Percentiles rank a stretch among this genome's conserved stretches.
These are phyloP conservation scores for Tapirus terrestris DNA, from an alignment of 2,113 vertebrate species.

Conservation along the genomic window DNA sequence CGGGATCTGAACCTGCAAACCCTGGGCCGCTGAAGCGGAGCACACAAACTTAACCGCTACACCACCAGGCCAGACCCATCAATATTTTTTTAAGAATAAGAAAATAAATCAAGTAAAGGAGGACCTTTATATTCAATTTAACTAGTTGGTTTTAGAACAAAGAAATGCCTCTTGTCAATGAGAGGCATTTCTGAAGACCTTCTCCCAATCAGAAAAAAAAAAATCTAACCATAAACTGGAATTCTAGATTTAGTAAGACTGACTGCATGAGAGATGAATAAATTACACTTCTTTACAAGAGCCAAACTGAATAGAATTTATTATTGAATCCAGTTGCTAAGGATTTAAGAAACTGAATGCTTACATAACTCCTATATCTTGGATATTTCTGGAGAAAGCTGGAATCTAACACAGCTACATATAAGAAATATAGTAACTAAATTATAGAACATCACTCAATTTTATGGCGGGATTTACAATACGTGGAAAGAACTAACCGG, in stretches of 20 bases:
- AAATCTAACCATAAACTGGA: slow-evolving; percentile 70
- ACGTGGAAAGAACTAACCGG: slow-evolving; percentile 61
- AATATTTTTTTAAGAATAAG: slow-evolving; percentile 21
- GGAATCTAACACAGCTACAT: slow-evolving; percentile 62
- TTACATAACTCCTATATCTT: slow-evolving; percentile 60
- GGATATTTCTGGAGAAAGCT: slow-evolving; percentile 54
- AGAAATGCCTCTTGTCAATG: slow-evolving; percentile 61
- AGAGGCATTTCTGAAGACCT: slow-evolving; percentile 66
- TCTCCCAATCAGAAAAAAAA: neutral
- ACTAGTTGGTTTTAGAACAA: slow-evolving; percentile 69
- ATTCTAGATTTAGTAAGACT: slow-evolving; percentile 75
- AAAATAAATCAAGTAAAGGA: slow-evolving; percentile 61
- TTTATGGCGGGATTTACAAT: slow-evolving; percentile 68
- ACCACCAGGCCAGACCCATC: no score
- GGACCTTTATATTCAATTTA: slow-evolving; percentile 64
- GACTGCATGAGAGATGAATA: slow-evolving; percentile 68
- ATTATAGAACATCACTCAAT: slow-evolving; percentile 51
- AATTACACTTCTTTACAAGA: slow-evolving; percentile 63
- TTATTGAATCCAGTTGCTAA: slow-evolving; percentile 80
- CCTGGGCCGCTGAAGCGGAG: no score
- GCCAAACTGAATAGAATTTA: slow-evolving; percentile 74
- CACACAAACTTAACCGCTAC: no score
- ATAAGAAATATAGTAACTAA: slow-evolving; percentile 59
- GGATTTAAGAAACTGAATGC: slow-evolving; percentile 73
- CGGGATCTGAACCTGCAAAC: no score